phyloP scores from a whole-genome alignment of 2,113 vertebrate genomes.

The Tinamus guttatus region DNA sequence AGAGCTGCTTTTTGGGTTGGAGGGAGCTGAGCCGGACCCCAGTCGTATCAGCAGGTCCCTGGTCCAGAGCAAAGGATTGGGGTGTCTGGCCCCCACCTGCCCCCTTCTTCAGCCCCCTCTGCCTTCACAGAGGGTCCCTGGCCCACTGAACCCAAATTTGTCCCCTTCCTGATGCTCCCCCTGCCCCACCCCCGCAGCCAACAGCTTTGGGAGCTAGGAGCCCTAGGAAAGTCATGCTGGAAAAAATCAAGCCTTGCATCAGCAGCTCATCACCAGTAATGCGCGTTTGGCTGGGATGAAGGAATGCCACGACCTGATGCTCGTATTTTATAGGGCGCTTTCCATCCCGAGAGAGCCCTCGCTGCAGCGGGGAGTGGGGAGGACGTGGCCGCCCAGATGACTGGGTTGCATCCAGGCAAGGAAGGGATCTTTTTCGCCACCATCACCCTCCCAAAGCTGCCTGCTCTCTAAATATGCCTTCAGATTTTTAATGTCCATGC shows the following conservation, averaged over 20 bases:
- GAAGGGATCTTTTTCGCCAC: constrained; percentile 62
- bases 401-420: constrained; percentile 55
- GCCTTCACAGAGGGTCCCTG: background rate
- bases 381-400: constrained; percentile 52
- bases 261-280: background rate
- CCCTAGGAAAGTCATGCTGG: constrained; percentile 48
- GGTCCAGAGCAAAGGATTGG: background rate
- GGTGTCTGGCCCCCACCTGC: background rate
- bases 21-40: background rate
- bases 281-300: background rate
- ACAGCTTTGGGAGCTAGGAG: background rate
- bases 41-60: background rate
- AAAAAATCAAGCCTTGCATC: constrained; percentile 63
- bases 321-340: constrained; percentile 14
- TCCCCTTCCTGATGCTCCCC: background rate
- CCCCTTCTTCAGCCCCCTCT: background rate
- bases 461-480: constrained; percentile 62
- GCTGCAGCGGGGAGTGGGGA: background rate
- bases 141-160: background rate
- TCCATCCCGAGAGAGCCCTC: background rate
- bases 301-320: constrained; percentile 48
- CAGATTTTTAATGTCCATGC: constrained; percentile 51
- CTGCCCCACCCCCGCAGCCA: too few species aligned
- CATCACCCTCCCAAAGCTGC: constrained; percentile 58
- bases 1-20: background rate